These are phyloP conservation scores for Busseola fusca DNA, from an alignment of 2,888 invertebrate genomes.

Conservation along the genomic window DNA sequence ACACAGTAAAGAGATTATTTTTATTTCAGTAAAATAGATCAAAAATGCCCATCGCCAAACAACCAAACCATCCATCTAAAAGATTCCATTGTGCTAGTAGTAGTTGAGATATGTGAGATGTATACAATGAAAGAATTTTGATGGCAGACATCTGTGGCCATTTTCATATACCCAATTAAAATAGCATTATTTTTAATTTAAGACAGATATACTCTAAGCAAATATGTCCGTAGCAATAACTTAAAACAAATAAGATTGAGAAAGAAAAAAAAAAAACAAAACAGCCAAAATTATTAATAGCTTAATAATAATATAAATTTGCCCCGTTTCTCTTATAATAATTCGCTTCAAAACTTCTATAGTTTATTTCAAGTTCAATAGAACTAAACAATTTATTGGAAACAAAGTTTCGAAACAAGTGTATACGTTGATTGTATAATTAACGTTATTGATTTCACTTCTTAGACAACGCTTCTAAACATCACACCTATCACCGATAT, in stretches of 20 bases:
- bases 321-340: not conserved
- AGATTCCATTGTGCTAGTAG: too few relatives aligned
- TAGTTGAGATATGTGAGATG: too few relatives aligned
- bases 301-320: not conserved
- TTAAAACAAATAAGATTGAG: not conserved
- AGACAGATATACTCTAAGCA: not conserved
- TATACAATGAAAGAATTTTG: too few relatives aligned
- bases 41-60: too few relatives aligned
- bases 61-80: too few relatives aligned
- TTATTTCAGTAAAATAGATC: not conserved
- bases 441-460: constrained; percentile 45
- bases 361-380: not conserved
- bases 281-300: not conserved
- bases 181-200: not conserved
- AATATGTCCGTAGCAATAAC: not conserved
- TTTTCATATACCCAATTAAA: not conserved
- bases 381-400: constrained; percentile 7
- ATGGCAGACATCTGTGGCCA: not conserved
- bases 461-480: constrained; percentile 15
- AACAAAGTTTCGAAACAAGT: constrained; percentile 17
- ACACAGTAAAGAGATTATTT: not conserved
- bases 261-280: not conserved
- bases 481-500: constrained; percentile 32
- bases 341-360: not conserved
- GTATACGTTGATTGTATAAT: constrained; percentile 34